Evolutionary conservation across 2,888 invertebrate species (phyloP).

Genomic region (Polia nebulosa): DNA sequence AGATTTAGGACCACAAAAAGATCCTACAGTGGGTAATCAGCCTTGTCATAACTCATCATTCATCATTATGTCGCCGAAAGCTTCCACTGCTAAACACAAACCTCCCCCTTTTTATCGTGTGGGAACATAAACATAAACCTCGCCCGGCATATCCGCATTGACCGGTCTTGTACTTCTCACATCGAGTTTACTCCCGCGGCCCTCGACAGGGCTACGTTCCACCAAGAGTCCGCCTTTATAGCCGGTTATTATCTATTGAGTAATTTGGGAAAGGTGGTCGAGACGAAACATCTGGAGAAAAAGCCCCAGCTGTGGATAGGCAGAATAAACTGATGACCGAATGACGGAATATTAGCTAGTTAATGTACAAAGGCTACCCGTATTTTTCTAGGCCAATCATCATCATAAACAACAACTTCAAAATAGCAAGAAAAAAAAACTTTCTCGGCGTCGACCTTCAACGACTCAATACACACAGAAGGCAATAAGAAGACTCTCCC

Average conservation of each 20-base stretch:
- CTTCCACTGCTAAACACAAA: no score
- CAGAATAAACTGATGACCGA: neutral
- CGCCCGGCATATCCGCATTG: no score
- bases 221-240: neutral
- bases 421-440: conserved; percentile 36
- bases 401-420: conserved; percentile 24
- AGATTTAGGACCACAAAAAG: no score
- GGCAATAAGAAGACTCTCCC: conserved; percentile 77
- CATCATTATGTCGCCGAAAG: no score
- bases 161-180: neutral
- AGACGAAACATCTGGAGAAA: neutral
- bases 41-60: no score
- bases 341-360: neutral
- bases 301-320: no score
- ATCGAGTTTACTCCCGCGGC: neutral
- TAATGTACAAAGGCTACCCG: neutral
- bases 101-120: no score
- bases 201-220: neutral
- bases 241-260: no score
- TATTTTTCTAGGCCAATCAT: conserved; percentile 10
- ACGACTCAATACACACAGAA: conserved; percentile 66
- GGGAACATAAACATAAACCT: no score
- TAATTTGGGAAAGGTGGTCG: neutral
- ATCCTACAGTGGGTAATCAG: no score
- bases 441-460: conserved; percentile 54